phyloP scores from a whole-genome alignment of 2,888 invertebrate species.

The Ophion costatus region DNA sequence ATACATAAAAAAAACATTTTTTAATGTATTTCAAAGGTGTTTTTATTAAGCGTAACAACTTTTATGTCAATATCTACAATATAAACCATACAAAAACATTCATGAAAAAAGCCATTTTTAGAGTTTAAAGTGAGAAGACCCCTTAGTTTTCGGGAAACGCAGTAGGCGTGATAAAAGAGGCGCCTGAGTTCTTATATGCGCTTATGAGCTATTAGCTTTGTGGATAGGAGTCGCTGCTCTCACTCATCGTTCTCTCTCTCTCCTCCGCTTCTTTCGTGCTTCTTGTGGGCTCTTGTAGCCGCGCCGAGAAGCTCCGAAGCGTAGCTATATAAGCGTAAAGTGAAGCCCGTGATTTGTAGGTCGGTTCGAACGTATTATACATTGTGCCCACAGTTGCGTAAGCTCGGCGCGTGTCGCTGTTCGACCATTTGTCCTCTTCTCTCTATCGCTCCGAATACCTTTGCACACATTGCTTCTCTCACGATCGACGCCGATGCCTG shows the following conservation, averaged over 20 bases:
- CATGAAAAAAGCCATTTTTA: too few species aligned
- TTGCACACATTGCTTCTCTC: background rate
- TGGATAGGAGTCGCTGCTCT: slow-evolving; percentile 31
- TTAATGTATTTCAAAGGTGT: too few species aligned
- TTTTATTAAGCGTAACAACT: too few species aligned
- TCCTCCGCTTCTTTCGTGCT: background rate
- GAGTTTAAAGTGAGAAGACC: too few species aligned
- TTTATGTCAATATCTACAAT: too few species aligned
- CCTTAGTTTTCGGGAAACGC: slow-evolving; percentile 28
- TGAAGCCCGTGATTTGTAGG: slow-evolving; percentile 79
- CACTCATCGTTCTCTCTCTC: slow-evolving; percentile 28
- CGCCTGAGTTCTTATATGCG: slow-evolving; percentile 25
- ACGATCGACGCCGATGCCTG: background rate
- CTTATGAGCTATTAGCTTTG: slow-evolving; percentile 55
- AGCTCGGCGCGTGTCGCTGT: slow-evolving; percentile 68
- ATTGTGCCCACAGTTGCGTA: slow-evolving; percentile 72
- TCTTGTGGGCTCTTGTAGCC: slow-evolving; percentile 31
- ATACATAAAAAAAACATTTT: too few species aligned
- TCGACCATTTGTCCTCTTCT: slow-evolving; percentile 62
- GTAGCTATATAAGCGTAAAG: slow-evolving; percentile 64
- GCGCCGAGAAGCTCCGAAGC: slow-evolving; percentile 59
- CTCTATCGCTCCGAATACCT: slow-evolving; percentile 36
- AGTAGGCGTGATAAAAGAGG: slow-evolving; percentile 32
- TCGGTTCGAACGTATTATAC: slow-evolving; percentile 77
- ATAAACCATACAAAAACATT: too few species aligned